Evolutionary conservation across 1,140 invertebrate species (phyloP).

Genomic region (Thaumatotibia leucotreta): DNA sequence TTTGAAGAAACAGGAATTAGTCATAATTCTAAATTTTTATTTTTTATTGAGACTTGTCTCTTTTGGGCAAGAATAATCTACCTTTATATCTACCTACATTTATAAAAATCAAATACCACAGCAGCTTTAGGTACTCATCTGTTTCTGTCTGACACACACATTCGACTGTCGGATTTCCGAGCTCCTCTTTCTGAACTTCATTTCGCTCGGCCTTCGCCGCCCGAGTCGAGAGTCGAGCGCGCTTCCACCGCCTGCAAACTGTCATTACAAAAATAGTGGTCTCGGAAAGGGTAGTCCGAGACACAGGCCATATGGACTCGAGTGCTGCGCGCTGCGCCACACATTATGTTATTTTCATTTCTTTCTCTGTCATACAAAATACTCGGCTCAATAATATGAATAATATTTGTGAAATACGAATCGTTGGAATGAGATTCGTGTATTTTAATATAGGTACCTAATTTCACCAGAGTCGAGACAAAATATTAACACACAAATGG

Average conservation of each 20-base stretch:
- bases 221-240: conserved; percentile 16
- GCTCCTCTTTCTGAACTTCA: background rate
- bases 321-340: conserved; percentile 31
- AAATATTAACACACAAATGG: too few relatives aligned
- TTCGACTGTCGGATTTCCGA: background rate
- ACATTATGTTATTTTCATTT: conserved; percentile 57
- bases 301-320: conserved; percentile 63
- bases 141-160: background rate
- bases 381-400: background rate
- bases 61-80: too few relatives aligned
- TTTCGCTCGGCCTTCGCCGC: conserved; percentile 15
- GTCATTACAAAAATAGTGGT: conserved; percentile 73
- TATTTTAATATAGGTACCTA: too few relatives aligned
- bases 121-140: too few relatives aligned
- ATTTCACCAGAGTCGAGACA: too few relatives aligned
- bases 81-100: too few relatives aligned
- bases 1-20: too few relatives aligned
- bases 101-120: too few relatives aligned
- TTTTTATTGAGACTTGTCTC: too few relatives aligned
- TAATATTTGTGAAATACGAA: background rate
- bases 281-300: conserved; percentile 66
- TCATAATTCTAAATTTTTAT: too few relatives aligned
- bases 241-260: conserved; percentile 56
- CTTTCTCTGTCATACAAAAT: conserved; percentile 39
- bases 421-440: background rate